A percentile compares a stretch with the other conserved stretches of the same genome.
Conservation (phyloP, 2,888 invertebrate species). For the Nomada fabriciana region DNA sequence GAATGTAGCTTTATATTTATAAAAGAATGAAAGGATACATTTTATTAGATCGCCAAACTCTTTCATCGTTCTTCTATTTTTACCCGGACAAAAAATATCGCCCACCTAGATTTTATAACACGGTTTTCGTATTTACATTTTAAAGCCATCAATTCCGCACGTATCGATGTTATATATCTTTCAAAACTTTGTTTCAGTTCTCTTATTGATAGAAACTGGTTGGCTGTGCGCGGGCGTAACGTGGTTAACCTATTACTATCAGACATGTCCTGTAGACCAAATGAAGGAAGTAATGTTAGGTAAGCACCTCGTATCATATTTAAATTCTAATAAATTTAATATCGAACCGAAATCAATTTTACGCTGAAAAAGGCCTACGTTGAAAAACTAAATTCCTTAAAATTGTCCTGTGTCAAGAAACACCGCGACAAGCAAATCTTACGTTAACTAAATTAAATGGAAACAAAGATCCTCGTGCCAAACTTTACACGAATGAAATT, state of each 20-base stretch:
- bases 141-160: neutral
- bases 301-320: constrained; percentile 81
- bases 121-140: neutral
- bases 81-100: neutral
- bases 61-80: neutral
- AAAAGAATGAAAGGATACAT: neutral
- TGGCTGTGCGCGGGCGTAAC: constrained; percentile 91
- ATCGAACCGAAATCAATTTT: neutral
- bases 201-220: constrained; percentile 90
- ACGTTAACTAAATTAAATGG: neutral
- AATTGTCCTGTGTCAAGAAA: neutral
- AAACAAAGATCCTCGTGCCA: neutral
- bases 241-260: constrained; percentile 90
- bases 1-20: neutral
- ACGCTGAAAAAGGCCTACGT: neutral
- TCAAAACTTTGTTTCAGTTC: constrained; percentile 85
- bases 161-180: neutral
- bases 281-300: constrained; percentile 91
- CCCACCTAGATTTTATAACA: neutral
- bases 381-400: neutral
- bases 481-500: neutral
- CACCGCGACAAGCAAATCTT: neutral
- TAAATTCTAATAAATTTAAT: neutral
- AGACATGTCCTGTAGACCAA: constrained; percentile 88
- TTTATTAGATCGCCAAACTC: neutral